These are phyloP conservation scores for Wiebesia pumilae DNA, from an alignment of 1,140 invertebrate species.

Conservation along the genomic window DNA sequence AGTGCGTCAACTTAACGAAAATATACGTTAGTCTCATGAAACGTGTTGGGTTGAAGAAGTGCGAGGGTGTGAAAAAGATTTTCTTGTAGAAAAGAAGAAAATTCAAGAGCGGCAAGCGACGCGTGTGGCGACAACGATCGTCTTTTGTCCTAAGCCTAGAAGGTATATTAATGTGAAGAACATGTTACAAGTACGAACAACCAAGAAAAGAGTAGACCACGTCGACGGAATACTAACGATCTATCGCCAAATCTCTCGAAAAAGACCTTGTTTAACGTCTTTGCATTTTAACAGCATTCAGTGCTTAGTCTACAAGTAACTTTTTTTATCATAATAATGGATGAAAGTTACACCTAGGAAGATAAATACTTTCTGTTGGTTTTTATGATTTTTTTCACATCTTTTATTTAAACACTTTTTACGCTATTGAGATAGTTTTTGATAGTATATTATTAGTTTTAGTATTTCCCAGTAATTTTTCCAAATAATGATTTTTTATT, in stretches of 20 bases:
- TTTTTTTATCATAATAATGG: constrained; percentile 40
- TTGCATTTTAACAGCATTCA: constrained; percentile 73
- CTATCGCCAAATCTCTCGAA: constrained; percentile 67
- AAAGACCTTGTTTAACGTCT: constrained; percentile 69
- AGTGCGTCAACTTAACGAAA: constrained; percentile 73
- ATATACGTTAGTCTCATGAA: constrained; percentile 67
- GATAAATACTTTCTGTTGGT: constrained; percentile 31
- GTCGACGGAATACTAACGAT: constrained; percentile 72
- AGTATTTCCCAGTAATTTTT: no score
- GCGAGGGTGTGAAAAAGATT: constrained; percentile 50
- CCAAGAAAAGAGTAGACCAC: constrained; percentile 64
- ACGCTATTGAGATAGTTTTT: no score
- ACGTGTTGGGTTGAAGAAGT: constrained; percentile 49
- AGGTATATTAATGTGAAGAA: constrained; percentile 75
- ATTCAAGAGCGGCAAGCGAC: constrained; percentile 53
- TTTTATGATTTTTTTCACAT: constrained; percentile 27
- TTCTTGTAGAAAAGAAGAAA: constrained; percentile 25
- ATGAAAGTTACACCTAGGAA: background rate
- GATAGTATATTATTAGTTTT: no score
- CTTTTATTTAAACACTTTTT: background rate
- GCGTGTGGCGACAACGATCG: constrained; percentile 62
- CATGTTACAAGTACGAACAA: constrained; percentile 68
- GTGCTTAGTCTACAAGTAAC: constrained; percentile 21
- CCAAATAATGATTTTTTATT: no score
- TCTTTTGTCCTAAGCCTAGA: constrained; percentile 74